These are phyloP conservation scores for Polyommatus icarus DNA, from an alignment of 2,888 invertebrate genomes.

Conservation along the genomic window DNA sequence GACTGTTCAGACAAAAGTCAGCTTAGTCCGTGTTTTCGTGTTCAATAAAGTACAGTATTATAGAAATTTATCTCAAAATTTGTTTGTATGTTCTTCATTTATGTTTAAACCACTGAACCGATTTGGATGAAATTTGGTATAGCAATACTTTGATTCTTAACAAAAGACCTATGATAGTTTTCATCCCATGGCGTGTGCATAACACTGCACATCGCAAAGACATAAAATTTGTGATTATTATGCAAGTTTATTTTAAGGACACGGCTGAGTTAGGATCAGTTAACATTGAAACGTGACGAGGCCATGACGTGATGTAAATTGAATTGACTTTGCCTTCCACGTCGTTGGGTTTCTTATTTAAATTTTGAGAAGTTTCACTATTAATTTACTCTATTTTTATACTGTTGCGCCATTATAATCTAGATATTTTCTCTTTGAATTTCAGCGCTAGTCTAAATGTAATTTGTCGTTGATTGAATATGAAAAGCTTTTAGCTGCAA, in stretches of 20 bases:
- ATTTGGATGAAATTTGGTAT: neutral
- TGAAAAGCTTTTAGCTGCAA: constrained; percentile 24
- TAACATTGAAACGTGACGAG: neutral
- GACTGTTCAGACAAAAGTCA: constrained; percentile 46
- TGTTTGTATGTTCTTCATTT: neutral
- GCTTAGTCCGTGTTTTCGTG: constrained; percentile 42
- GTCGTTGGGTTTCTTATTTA: neutral
- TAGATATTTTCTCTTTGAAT: neutral
- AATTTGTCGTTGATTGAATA: constrained; percentile 34
- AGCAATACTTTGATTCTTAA: neutral
- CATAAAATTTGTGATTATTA: neutral
- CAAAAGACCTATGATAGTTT: neutral
- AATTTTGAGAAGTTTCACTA: neutral
- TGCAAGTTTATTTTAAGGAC: neutral
- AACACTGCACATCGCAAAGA: neutral
- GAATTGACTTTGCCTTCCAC: neutral
- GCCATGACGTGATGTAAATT: neutral
- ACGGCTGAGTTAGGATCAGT: neutral
- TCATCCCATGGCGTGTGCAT: neutral
- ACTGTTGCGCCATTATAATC: neutral
- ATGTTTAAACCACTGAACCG: neutral
- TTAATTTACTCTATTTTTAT: neutral
- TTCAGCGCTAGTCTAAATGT: constrained; percentile 40
- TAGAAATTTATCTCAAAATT: no score
- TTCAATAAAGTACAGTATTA: constrained; percentile 36